Conservation (phyloP, 2,113 vertebrate genomes). For the Drymodes brunneopygia region DNA sequence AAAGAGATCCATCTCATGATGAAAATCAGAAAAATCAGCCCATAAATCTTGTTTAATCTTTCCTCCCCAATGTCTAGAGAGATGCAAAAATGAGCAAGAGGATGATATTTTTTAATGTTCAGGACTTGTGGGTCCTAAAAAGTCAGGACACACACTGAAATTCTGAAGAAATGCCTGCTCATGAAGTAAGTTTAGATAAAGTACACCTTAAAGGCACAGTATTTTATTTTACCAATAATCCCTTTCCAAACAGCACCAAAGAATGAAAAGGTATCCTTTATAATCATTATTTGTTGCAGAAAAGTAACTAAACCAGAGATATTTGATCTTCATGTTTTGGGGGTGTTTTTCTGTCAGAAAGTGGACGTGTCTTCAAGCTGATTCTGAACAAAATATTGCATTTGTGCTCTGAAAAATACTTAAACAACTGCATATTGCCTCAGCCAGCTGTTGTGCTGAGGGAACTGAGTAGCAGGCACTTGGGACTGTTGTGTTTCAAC, state of each 20-base stretch:
- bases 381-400: neutral
- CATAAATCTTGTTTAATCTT: neutral
- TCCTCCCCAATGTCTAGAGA: neutral
- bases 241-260: neutral
- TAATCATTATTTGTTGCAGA: neutral
- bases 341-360: neutral
- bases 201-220: neutral
- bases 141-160: neutral
- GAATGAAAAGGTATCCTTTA: neutral
- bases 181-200: neutral
- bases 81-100: neutral
- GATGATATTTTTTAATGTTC: neutral
- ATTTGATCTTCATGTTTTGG: neutral
- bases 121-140: neutral
- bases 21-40: constrained; percentile 6
- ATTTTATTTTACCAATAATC: neutral
- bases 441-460: neutral
- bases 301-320: neutral
- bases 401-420: neutral
- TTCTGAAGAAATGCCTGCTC: neutral
- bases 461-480: neutral
- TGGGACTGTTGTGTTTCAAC: neutral
- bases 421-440: neutral
- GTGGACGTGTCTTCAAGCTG: neutral
- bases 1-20: neutral